A percentile compares a stretch with the other conserved stretches of the same genome.
Conservation (phyloP, 2,113 vertebrate genomes). For the Sceloporus undulatus region DNA sequence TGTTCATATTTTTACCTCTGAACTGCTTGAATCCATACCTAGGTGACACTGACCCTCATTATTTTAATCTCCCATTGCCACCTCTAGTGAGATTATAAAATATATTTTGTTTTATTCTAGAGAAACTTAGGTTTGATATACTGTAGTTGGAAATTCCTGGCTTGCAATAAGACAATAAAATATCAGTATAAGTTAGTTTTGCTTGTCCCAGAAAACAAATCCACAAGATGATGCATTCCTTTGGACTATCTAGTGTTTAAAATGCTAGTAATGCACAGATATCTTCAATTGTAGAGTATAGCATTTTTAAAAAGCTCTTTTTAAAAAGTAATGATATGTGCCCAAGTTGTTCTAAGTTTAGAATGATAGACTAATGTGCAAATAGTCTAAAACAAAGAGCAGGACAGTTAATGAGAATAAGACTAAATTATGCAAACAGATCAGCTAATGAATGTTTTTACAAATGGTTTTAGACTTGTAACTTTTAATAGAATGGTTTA, state of each 20-base stretch:
- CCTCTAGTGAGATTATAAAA: not conserved
- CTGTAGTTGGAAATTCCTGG: not conserved
- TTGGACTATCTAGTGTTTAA: not conserved
- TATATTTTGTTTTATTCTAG: not conserved
- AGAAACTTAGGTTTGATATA: not conserved
- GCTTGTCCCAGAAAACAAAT: not conserved
- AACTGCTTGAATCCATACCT: not conserved
- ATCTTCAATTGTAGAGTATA: not conserved
- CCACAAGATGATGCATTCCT: not conserved
- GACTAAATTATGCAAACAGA: not conserved
- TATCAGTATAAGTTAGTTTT: not conserved
- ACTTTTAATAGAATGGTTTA: too few species aligned
- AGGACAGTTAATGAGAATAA: not conserved
- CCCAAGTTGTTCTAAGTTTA: not conserved
- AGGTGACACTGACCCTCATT: not conserved
- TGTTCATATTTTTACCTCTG: not conserved
- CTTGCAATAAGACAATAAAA: not conserved
- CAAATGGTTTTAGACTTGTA: too few species aligned
- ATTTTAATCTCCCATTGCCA: not conserved
- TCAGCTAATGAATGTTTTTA: not conserved
- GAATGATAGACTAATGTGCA: not conserved
- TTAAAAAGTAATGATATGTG: not conserved
- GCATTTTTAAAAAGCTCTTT: not conserved
- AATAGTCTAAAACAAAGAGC: not conserved
- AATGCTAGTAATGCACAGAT: not conserved